Percentiles rank a stretch among this genome's conserved stretches.
Conservation (phyloP, 1,140 invertebrate species). For the Laupala kohalensis region DNA sequence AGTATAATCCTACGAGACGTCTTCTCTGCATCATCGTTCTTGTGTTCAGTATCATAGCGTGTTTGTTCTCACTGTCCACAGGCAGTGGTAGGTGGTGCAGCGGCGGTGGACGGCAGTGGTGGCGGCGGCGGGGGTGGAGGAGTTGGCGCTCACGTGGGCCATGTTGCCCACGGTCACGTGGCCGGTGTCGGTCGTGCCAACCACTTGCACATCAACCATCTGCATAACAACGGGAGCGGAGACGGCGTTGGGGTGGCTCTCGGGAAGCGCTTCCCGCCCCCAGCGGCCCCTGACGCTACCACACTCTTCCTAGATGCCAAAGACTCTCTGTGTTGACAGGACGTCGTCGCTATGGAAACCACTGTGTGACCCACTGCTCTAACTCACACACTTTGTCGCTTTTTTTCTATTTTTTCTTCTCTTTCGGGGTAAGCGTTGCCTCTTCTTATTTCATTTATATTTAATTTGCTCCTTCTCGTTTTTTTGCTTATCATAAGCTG, state of each 20-base stretch:
- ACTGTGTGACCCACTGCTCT: conserved; percentile 33
- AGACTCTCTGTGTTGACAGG: conserved; percentile 60
- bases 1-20: too few relatives aligned
- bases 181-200: conserved; percentile 28
- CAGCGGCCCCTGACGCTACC: conserved; percentile 27
- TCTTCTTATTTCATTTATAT: too few relatives aligned
- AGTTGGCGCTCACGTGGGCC: background rate
- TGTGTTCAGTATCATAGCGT: too few relatives aligned
- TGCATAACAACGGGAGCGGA: conserved; percentile 34
- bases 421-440: background rate
- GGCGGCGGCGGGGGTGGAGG: too few relatives aligned
- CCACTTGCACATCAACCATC: conserved; percentile 42
- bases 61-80: too few relatives aligned
- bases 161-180: background rate
- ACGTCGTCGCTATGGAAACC: conserved; percentile 45
- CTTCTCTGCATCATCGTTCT: too few relatives aligned
- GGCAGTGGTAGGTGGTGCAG: too few relatives aligned
- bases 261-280: conserved; percentile 19
- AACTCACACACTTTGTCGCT: background rate
- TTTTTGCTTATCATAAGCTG: too few relatives aligned
- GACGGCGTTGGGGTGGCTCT: conserved; percentile 16
- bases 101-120: too few relatives aligned
- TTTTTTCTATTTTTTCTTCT: background rate
- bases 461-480: too few relatives aligned
- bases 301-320: conserved; percentile 50